Conservation (phyloP, 1,140 invertebrate species). For the Atopsyche davidsoni region DNA sequence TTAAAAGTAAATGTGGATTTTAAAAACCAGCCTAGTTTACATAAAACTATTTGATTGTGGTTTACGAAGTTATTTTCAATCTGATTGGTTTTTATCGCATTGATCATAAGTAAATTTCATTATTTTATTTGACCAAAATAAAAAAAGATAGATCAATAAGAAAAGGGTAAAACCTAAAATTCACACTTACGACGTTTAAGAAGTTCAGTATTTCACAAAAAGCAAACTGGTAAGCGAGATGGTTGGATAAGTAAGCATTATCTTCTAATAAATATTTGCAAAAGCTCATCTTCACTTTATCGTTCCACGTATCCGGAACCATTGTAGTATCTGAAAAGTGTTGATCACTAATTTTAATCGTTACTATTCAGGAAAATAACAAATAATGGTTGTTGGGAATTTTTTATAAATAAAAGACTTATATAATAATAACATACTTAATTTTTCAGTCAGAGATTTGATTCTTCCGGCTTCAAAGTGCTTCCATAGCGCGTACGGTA, state of each 20-base stretch:
- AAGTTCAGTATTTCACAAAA: slow-evolving; percentile 69
- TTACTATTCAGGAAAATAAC: slow-evolving; percentile 7
- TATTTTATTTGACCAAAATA: too few species aligned
- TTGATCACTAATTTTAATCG: neutral
- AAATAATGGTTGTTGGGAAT: slow-evolving; percentile 13
- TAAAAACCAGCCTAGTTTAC: too few species aligned
- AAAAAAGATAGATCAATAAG: too few species aligned
- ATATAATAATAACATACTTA: slow-evolving; percentile 33
- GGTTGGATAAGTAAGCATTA: slow-evolving; percentile 56
- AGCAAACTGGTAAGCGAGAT: slow-evolving; percentile 61
- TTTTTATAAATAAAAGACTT: too few species aligned
- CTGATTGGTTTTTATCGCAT: too few species aligned
- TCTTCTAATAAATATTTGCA: slow-evolving; percentile 49
- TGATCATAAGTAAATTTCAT: too few species aligned
- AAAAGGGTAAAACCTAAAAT: slow-evolving; percentile 2
- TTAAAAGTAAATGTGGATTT: too few species aligned
- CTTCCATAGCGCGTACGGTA: slow-evolving; percentile 72
- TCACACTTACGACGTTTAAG: slow-evolving; percentile 55
- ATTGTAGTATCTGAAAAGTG: slow-evolving; percentile 7
- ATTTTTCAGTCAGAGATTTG: slow-evolving; percentile 45
- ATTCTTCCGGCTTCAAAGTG: slow-evolving; percentile 63
- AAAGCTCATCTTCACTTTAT: slow-evolving; percentile 46
- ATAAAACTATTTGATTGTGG: too few species aligned
- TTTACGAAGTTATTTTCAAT: too few species aligned
- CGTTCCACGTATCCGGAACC: slow-evolving; percentile 38